These are phyloP conservation scores for Macrobrachium rosenbergii DNA, from an alignment of 1,140 invertebrate genomes.

Conservation along the genomic window DNA sequence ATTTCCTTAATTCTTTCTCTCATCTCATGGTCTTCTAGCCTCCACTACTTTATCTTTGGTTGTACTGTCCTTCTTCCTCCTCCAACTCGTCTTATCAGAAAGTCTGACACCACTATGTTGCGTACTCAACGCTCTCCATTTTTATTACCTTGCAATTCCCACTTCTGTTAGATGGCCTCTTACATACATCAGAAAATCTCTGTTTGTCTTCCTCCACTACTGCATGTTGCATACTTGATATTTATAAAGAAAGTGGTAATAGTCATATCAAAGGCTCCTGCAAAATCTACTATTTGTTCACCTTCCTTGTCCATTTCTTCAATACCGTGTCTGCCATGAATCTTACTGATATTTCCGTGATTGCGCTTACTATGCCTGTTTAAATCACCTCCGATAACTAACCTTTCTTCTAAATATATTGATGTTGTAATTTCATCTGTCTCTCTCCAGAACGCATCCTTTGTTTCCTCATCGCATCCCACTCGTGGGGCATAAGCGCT, in stretches of 20 bases:
- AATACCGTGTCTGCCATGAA: not conserved
- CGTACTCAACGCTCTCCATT: not conserved
- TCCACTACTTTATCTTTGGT: not conserved
- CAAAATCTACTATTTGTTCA: slow-evolving; percentile 16
- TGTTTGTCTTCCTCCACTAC: not conserved
- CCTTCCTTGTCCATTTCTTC: not conserved
- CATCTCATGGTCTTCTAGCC: not conserved
- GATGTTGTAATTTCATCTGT: not conserved
- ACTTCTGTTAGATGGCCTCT: not conserved
- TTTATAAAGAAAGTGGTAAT: slow-evolving; percentile 8
- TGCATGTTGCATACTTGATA: no score
- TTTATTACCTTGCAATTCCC: slow-evolving; percentile 11
- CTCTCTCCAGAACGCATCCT: not conserved
- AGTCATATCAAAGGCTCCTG: slow-evolving; percentile 3
- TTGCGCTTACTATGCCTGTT: no score
- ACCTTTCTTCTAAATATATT: no score
- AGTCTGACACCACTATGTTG: not conserved
- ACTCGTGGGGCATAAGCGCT: slow-evolving; percentile 2
- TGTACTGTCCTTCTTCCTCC: not conserved
- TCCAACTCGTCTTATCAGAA: not conserved
- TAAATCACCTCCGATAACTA: no score
- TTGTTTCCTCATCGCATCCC: not conserved
- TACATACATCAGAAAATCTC: slow-evolving; percentile 15
- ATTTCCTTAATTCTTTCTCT: not conserved
- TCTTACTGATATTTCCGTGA: not conserved